Evolutionary conservation across 2,888 invertebrate genomes (phyloP).

Genomic region (Phalera bucephala): DNA sequence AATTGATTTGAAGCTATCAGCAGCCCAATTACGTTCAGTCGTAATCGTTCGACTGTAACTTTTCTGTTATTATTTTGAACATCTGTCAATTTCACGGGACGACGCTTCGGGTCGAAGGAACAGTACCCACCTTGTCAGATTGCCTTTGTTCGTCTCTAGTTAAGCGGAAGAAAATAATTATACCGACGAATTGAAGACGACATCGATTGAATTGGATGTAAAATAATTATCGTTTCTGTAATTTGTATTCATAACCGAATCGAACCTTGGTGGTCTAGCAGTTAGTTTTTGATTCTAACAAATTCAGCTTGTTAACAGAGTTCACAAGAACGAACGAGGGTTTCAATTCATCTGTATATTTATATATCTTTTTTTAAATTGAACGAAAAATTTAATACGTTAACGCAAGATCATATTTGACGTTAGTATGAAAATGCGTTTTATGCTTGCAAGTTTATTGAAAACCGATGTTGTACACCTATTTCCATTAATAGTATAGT

Average conservation of each 20-base stretch:
- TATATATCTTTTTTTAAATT: too few relatives aligned
- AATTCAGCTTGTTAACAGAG: too few relatives aligned
- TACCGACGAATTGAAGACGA: conserved; percentile 49
- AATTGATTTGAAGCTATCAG: conserved; percentile 44
- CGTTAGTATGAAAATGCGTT: too few relatives aligned
- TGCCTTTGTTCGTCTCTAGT: conserved; percentile 60
- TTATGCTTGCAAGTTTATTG: too few relatives aligned
- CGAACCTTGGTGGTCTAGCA: conserved; percentile 3
- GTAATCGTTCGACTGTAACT: conserved; percentile 46
- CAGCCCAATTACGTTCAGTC: conserved; percentile 45
- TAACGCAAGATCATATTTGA: too few relatives aligned
- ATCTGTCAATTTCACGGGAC: conserved; percentile 66
- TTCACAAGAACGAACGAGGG: too few relatives aligned
- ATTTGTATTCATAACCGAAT: conserved; percentile 11
- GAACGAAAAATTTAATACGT: too few relatives aligned
- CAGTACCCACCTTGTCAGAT: conserved; percentile 44
- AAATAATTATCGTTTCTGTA: conserved; percentile 32
- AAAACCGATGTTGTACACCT: too few relatives aligned
- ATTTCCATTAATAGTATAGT: too few relatives aligned
- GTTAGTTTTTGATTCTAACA: conserved; percentile 3
- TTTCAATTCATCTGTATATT: too few relatives aligned
- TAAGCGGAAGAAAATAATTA: conserved; percentile 72
- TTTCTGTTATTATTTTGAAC: conserved; percentile 63
- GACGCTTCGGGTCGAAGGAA: conserved; percentile 53
- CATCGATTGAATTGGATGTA: conserved; percentile 39